These are phyloP conservation scores for Leptopterna dolabrata DNA, from an alignment of 2,888 invertebrate genomes.

Conservation along the genomic window DNA sequence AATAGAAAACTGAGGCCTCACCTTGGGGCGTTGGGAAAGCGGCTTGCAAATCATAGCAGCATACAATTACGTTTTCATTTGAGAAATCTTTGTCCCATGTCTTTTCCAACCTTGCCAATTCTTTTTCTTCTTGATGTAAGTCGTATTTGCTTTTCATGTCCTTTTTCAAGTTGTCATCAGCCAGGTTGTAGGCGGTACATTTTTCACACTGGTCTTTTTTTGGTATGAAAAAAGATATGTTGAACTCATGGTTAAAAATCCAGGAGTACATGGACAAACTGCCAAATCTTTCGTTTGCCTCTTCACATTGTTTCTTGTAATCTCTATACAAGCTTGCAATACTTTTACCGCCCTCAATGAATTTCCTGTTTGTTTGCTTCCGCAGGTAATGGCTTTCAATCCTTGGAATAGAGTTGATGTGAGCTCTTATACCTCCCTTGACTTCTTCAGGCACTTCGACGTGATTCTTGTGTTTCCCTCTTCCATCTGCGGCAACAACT, in stretches of 20 bases:
- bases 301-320: constrained; percentile 60
- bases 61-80: too few species aligned
- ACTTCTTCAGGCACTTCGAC: too few species aligned
- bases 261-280: not conserved
- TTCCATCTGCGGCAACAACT: not conserved
- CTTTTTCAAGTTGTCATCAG: not conserved
- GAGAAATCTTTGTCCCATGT: constrained; percentile 13
- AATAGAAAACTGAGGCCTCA: constrained; percentile 37
- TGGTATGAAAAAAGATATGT: not conserved
- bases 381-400: too few species aligned
- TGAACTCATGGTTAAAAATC: not conserved
- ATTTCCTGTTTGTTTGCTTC: constrained; percentile 61
- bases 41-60: too few species aligned
- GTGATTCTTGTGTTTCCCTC: too few species aligned
- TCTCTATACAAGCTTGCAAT: constrained; percentile 62
- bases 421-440: too few species aligned
- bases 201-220: not conserved
- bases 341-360: constrained; percentile 63
- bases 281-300: constrained; percentile 6
- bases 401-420: too few species aligned
- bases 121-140: not conserved
- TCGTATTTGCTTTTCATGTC: not conserved
- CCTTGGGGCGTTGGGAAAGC: constrained; percentile 25
- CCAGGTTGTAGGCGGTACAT: not conserved
- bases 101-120: not conserved